Evolutionary conservation across 2,113 vertebrate genomes (phyloP).

Genomic region (Phalacrocorax pelagicus): DNA sequence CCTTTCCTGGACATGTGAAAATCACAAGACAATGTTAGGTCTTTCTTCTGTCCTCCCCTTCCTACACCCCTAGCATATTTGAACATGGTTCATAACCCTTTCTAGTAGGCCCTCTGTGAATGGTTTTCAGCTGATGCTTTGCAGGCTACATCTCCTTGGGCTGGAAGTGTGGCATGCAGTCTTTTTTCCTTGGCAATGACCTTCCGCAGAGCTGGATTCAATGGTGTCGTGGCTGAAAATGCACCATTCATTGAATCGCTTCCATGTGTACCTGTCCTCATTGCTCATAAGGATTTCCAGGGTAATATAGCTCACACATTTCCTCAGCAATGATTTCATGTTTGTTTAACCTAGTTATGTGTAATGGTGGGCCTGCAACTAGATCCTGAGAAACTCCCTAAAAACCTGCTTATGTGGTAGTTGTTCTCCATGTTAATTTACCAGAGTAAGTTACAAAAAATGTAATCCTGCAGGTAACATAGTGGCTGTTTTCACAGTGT

Average conservation of each 20-base stretch:
- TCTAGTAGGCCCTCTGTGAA: not conserved
- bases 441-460: not conserved
- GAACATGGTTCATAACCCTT: not conserved
- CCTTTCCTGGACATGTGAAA: not conserved
- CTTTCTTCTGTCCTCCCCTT: not conserved
- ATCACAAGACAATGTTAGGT: not conserved
- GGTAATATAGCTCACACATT: not conserved
- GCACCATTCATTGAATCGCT: accelerated
- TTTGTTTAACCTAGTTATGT: not conserved
- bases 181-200: not conserved
- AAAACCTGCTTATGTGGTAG: not conserved
- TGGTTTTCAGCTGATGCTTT: not conserved
- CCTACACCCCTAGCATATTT: not conserved
- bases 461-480: not conserved
- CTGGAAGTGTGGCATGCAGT: not conserved
- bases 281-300: not conserved
- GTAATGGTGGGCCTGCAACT: not conserved
- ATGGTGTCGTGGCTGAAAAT: not conserved
- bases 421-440: not conserved
- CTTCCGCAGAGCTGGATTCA: not conserved
- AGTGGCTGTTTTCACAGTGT: not conserved
- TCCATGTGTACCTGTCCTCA: not conserved
- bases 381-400: not conserved
- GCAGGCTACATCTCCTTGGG: not conserved
- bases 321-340: not conserved